Evolutionary conservation across 2,888 invertebrate genomes (phyloP), one percentile per base, ranked within the genome.

Genomic region (Phengaris arion): DNA sequence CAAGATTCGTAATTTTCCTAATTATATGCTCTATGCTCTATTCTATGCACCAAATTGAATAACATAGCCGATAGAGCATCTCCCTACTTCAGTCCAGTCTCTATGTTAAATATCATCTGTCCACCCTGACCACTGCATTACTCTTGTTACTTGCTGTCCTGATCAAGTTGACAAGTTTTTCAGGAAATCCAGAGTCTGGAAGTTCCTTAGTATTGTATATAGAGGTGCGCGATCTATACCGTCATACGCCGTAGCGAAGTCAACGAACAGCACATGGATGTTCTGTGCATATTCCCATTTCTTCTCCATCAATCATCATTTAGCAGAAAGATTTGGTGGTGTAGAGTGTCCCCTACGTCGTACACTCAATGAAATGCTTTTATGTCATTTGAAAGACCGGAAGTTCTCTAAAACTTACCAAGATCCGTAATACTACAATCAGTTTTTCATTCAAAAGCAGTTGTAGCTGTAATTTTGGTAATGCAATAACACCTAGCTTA

Each of bases 211-310:
- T 35, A 68, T 74, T n/a, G 15, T n/a, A n/a, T 22, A 68, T 15
- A 74, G 45, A 6, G 64, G 8, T 8, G 55, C n/a, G 6, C 13
- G 22, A 5, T 74, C 74, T 45, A 74, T 9, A 10, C 48, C 46
- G 15, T 68, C 68, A 68, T 74, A 74, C 8, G 54, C 74, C 46
- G 48, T 74, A 12, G 46, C 72, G 45, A 78, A 79, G n/a, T 78
- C 76, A 64, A 75, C 77, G 73, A 64, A 76, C 13, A 70, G 68
- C 12, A 46, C n/a, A 10, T 77, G 76, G 8, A 77, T 75, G 13
- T 57, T 57, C 48, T 78, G 77, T 0, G 69, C 78, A 55, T 77
- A 79, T 45, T 79, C 78, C 78, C 77, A 79, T 70, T 74, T 75
- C 48, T 79, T 80, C 48, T 79, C 79, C 77, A 79, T 77, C 0